Conservation (phyloP, 2,888 invertebrate species). For the Darwinula stevensoni region DNA sequence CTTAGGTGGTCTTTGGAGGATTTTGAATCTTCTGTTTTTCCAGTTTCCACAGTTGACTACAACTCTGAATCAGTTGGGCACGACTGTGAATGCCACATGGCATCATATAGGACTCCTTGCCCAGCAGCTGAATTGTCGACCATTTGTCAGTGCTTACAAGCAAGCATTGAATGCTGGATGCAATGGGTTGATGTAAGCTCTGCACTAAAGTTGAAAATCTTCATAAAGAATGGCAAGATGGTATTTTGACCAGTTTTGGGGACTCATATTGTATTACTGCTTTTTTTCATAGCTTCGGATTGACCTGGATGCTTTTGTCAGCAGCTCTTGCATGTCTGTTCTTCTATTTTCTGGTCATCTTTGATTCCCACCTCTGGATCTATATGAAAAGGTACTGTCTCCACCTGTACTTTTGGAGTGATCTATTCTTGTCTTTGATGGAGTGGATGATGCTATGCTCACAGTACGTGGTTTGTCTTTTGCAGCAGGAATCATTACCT, state of each 20-base stretch:
- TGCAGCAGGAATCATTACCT: no score
- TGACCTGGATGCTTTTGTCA: slow-evolving; percentile 57
- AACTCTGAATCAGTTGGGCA: slow-evolving; percentile 39
- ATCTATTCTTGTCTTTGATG: slow-evolving; percentile 3
- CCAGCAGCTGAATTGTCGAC: slow-evolving; percentile 49
- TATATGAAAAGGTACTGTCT: slow-evolving; percentile 42
- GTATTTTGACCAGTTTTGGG: background rate
- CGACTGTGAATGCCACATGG: slow-evolving; percentile 45
- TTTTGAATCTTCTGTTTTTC: no score
- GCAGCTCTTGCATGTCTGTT: slow-evolving; percentile 60
- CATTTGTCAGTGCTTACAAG: slow-evolving; percentile 50
- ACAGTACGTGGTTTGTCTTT: no score
- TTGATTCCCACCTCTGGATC: slow-evolving; percentile 89
- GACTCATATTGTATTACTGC: background rate
- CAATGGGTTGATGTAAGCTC: slow-evolving; percentile 42
- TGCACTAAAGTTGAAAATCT: no score
- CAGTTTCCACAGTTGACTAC: slow-evolving; percentile 23
- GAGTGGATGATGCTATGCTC: no score
- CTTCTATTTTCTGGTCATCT: slow-evolving; percentile 69
- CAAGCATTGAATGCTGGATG: slow-evolving; percentile 49
- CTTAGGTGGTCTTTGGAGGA: no score
- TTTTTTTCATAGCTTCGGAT: slow-evolving; percentile 20
- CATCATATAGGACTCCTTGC: slow-evolving; percentile 20
- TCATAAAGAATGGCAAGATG: no score
- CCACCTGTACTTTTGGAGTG: background rate